phyloP scores from a whole-genome alignment of 2,888 invertebrate species.

The Uropetala carovei region DNA sequence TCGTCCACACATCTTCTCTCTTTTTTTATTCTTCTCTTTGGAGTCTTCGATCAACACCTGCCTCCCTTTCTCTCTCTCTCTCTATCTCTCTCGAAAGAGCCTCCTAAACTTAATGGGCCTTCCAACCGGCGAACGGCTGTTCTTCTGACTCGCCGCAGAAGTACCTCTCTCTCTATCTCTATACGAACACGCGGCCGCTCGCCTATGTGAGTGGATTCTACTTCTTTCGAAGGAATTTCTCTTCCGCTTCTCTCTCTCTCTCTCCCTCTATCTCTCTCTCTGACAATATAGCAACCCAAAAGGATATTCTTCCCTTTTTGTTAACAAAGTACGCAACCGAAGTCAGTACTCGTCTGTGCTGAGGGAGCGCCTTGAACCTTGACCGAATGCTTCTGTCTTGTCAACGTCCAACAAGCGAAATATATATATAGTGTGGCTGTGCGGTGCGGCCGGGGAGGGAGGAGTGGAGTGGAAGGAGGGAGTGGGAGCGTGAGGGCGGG shows the following conservation, averaged over 20 bases:
- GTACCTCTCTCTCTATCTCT: not conserved
- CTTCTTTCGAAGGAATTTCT: not conserved
- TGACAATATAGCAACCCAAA: constrained; percentile 3
- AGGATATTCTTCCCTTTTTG: constrained; percentile 31
- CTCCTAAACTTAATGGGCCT: not conserved
- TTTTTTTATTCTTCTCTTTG: not conserved
- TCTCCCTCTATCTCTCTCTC: not conserved
- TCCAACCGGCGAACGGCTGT: too few relatives aligned
- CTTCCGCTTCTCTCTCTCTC: not conserved
- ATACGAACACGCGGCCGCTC: not conserved
- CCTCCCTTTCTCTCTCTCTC: not conserved
- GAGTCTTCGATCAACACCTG: constrained; percentile 9
- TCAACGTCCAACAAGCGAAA: constrained; percentile 35
- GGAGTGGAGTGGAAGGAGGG: not conserved
- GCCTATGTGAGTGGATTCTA: not conserved
- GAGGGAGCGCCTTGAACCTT: constrained; percentile 28
- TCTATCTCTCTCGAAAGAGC: not conserved
- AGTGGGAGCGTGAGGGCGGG: not conserved
- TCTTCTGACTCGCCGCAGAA: not conserved
- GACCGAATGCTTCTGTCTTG: constrained; percentile 32
- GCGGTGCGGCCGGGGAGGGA: constrained; percentile 3
- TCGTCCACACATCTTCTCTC: constrained; percentile 23
- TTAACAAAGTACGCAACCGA: not conserved
- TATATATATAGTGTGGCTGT: constrained; percentile 29
- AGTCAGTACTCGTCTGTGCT: not conserved